Conservation (phyloP, 2,888 invertebrate species). For the Epinotia brunnichana region DNA sequence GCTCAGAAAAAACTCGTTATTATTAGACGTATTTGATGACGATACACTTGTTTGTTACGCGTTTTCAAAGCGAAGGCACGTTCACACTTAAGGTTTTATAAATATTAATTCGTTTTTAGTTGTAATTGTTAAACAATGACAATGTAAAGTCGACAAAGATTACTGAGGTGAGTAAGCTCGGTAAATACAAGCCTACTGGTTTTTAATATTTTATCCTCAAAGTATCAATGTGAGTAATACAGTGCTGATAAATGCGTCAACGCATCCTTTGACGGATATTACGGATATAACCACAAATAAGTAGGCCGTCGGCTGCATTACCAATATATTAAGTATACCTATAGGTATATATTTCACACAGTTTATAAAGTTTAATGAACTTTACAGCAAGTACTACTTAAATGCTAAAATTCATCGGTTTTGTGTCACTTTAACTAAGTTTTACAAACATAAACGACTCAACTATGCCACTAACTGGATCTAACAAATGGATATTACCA, state of each 20-base stretch:
- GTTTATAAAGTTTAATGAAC: not conserved
- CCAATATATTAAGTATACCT: not conserved
- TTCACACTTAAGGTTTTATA: conserved; percentile 1
- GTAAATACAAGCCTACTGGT: conserved; percentile 3
- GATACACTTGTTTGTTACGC: conserved; percentile 35
- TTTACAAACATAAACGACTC: not conserved
- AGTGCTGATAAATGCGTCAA: conserved; percentile 27
- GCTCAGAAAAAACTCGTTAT: conserved; percentile 34
- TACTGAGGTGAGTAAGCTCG: not conserved
- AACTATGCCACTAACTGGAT: not conserved
- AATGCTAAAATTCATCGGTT: not conserved
- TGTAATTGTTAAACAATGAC: not conserved
- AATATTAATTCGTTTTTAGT: not conserved
- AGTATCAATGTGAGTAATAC: conserved; percentile 19
- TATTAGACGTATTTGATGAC: conserved; percentile 38
- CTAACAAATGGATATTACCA: not conserved
- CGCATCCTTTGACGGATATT: conserved; percentile 30
- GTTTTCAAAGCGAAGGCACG: conserved; percentile 10
- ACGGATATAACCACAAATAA: conserved; percentile 27
- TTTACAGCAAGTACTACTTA: not conserved
- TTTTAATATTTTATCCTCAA: conserved; percentile 13
- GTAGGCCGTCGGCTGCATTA: conserved; percentile 19
- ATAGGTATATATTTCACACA: not conserved
- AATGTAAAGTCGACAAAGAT: not conserved
- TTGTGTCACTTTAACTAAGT: not conserved